Evolutionary conservation across 2,113 vertebrate species (phyloP).

Genomic region (Brachypodius melanocephalos): DNA sequence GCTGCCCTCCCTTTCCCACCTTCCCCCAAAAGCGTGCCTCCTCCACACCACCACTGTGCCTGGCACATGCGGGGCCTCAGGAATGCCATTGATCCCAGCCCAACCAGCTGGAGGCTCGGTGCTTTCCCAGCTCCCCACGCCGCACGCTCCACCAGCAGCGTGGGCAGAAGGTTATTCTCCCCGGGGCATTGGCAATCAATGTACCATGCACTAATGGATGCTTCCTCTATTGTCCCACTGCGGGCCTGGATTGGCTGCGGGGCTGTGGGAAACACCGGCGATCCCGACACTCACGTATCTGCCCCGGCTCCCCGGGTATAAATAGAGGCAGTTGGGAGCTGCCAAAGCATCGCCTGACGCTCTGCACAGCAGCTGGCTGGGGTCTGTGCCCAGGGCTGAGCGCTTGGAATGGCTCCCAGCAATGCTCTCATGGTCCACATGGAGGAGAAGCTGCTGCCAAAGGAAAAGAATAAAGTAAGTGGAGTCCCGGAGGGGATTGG

Average conservation of each 20-base stretch:
- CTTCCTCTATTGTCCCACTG: constrained; percentile 40
- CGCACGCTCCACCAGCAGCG: constrained; percentile 44
- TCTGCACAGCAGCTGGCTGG: background rate
- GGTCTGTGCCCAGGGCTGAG: background rate
- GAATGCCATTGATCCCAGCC: background rate
- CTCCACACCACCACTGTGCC: background rate
- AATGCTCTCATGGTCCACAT: background rate
- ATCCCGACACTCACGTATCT: constrained; percentile 30
- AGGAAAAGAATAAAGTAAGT: constrained; percentile 69
- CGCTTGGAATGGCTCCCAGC: constrained; percentile 37
- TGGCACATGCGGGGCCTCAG: background rate
- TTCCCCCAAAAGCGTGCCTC: background rate
- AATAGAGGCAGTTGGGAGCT: background rate
- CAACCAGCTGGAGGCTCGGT: constrained; percentile 6
- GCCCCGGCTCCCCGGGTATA: constrained; percentile 5
- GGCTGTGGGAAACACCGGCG: constrained; percentile 69
- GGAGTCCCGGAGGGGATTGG: background rate
- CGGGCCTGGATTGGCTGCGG: constrained; percentile 47
- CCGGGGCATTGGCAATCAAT: constrained; percentile 44
- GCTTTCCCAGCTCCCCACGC: constrained; percentile 36
- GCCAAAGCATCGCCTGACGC: background rate
- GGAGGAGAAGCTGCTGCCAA: constrained; percentile 57
- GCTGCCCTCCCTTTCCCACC: background rate
- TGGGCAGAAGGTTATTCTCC: constrained; percentile 66
- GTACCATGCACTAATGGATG: constrained; percentile 48